Base-by-base conservation (phyloP, 2,888 invertebrate genomes). In the Alsophila aescularia region DNA sequence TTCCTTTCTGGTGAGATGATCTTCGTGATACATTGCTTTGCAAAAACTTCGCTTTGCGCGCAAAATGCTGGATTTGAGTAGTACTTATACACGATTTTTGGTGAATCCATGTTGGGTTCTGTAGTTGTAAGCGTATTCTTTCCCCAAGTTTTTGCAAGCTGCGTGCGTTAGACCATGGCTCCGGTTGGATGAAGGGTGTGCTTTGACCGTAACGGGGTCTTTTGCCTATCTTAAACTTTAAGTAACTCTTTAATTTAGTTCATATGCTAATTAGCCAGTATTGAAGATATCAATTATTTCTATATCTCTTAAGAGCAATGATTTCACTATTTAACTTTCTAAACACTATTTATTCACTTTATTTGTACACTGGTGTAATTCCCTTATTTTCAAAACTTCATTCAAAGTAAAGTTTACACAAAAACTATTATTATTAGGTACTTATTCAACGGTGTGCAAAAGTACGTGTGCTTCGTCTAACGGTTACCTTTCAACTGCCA, bases 21-120 rank as follows among this genome's bases (percentile, higher is more conserved):
- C 55, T 85, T 85, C 0, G 83, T 79, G 6, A 44, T 35, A 13
- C 55, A 27, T 45, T 56, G 55, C 13, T 49, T 49, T 1, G 43
- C 44, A 12, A 35, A 54, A 0, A 49, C 94, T 73, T 96, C 96
- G 76, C 96, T 96, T 83, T 95, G 94, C 21, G 95, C 94, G 76
- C 95, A 96, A 76, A 96, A 96, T 0, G 96, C 96, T 48, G 96
- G 96, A 77, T 96, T 96, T 5, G 95, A 94, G 72, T 96, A 96
- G 69, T 95, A 95, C 80, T 94, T 93, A 75, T 92, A 92, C 1
- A 92, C 83, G 7, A 92, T 92, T 75, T 90, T 92, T 24, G 92
- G 92, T 14, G 92, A 92, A 62, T 92, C 90, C 92, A 92, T 91
- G 10, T 43, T 68, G 54, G 2, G 2, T 10, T 34, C 1, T 10